Base-by-base conservation (phyloP, 2,797 vertebrate species). In the Synaphobranchus kaupii region DNA sequence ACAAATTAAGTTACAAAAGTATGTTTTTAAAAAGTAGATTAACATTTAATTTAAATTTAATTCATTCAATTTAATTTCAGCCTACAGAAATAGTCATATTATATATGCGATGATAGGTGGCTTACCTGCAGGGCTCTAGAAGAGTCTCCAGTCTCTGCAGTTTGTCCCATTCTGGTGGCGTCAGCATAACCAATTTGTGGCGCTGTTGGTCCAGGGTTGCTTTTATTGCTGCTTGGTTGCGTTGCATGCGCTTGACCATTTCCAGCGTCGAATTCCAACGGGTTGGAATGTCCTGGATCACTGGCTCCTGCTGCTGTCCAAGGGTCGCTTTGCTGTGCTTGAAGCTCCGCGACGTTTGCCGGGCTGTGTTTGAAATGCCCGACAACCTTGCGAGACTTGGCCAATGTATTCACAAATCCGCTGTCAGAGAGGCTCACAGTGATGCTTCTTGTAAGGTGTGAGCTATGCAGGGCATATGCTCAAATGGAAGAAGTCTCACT, bases 391-490 rank as follows among this genome's bases (percentile, higher is more conserved):
- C 15, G 20, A 25, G 12, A 60, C 58, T 60, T 60, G 13, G 58
- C 58, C 22, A 60, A 60, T 4, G 58, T 25, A 60, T 25, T 60
- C 15, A 17, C 58, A 60, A 60, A 60, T 25, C 58, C 22, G 13
- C 58, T 60, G 20, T 60, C 58, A 25, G 22, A 25, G 13, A 60
- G 58, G 22, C 15, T 7, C 17, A 22, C 58, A 17, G 58, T 60
- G 58, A 60, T 60, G 22, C 58, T 25, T 25, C 22, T 25, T 60
- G 58, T 60, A 60, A 17, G 22, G 20, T 60, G 58, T 60, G 58
- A 2, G 20, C 58, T 60, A 60, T 25, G 22, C 89, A 88, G 86
- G 90, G 88, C 88, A 90, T 90, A 90, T 50, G 84, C 87, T 92
- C 93, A 91, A 90, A 56, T 13, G 48, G 25, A n/a, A 83, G 48